Base-by-base conservation (phyloP, 2,888 invertebrate genomes). In the Melanargia galathea region DNA sequence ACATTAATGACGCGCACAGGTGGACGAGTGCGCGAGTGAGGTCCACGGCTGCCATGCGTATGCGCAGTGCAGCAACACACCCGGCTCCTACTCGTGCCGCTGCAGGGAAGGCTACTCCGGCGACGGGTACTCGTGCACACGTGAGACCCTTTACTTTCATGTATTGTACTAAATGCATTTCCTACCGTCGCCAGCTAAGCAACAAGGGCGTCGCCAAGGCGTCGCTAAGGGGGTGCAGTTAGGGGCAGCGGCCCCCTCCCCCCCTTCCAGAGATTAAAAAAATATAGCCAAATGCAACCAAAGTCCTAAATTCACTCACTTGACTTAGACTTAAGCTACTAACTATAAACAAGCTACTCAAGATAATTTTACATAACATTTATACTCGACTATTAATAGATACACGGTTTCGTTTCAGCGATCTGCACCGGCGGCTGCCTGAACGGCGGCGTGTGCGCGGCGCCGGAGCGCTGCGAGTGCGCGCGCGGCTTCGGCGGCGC, bases 401-500 rank as follows among this genome's bases (percentile, higher is more conserved):
- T n/a, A n/a, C n/a, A n/a, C n/a, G n/a, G 2, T 43, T 18, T 30
- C 16, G 57, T 13, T 66, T 3, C 86, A 97, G 97, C 97, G 56
- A 92, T 95, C 60, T 97, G 97, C 83, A 93, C 93, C 71, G 94
- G 95, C 66, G 94, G 94, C 1, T 97, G 97, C 82, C 92, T 95
- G 76, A 97, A 97, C 84, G 97, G 97, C 59, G 97, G 97, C 64
- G 92, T 92, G 71, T 97, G 97, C 87, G 92, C 93, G 56, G 93
- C 94, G 58, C 97, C 97, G 45, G 95, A 94, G 74, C 93, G 90
- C 71, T 97, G 97, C 86, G 92, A 93, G 66, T 97, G 97, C 87
- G 93, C 95, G 52, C 92, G 93, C 71, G 97, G 97, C 13, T 97
- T 96, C 92, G 94, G 93, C 57, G 97, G 97, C 66, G 89, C 93